Evolutionary conservation across 2,888 invertebrate species (phyloP).

Genomic region (Amblyteles armatorius): DNA sequence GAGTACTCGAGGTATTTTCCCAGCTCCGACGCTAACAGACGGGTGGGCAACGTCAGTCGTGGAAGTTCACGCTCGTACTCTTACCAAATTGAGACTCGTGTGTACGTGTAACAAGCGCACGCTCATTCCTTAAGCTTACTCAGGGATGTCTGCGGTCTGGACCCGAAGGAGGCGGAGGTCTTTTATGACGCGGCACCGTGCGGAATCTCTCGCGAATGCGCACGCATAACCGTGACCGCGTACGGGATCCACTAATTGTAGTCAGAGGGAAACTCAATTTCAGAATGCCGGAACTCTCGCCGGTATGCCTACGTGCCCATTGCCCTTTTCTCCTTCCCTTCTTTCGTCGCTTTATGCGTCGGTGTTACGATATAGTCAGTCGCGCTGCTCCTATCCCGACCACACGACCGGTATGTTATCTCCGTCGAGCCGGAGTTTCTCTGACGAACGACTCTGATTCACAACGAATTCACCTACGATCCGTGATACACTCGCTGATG

Average conservation of each 20-base stretch:
- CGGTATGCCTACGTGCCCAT: not conserved
- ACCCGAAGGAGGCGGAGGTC: not conserved
- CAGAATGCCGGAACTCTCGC: conserved; percentile 5
- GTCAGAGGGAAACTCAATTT: conserved; percentile 22
- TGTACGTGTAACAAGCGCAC: not conserved
- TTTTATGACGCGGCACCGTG: not conserved
- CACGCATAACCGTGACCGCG: conserved; percentile 4
- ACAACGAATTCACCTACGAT: conserved; percentile 15
- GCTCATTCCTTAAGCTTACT: not conserved
- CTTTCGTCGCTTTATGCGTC: not conserved
- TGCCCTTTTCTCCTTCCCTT: not conserved
- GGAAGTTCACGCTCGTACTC: not conserved
- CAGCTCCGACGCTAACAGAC: too few species aligned
- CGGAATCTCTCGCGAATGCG: not conserved
- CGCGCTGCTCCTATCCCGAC: not conserved
- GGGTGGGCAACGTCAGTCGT: not conserved
- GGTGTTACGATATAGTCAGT: not conserved
- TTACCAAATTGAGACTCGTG: not conserved
- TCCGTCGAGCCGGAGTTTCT: not conserved
- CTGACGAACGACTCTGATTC: conserved; percentile 1
- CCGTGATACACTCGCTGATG: not conserved
- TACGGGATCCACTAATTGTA: conserved; percentile 15
- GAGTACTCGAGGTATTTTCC: too few species aligned
- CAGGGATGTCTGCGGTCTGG: not conserved
- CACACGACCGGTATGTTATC: not conserved